Evolutionary conservation across 2,797 vertebrate species (phyloP).

Genomic region (Sebastes elongatus): DNA sequence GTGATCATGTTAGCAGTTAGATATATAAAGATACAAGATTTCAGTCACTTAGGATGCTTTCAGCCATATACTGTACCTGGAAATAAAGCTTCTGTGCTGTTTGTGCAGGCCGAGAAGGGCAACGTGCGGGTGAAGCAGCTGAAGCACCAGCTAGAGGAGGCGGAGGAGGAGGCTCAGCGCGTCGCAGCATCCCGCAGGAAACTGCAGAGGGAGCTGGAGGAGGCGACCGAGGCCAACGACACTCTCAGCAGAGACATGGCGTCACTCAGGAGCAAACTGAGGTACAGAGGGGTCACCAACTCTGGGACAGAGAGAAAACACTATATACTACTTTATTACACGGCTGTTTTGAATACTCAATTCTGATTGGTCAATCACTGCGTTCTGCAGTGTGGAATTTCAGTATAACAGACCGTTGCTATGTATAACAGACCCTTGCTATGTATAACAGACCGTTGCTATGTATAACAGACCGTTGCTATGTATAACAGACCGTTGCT

Average conservation of each 20-base stretch:
- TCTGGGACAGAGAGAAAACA: not conserved
- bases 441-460: too few species aligned
- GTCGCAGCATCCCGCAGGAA: slow-evolving; percentile 91
- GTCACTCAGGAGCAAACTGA: slow-evolving; percentile 92
- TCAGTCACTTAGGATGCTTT: fast-evolving
- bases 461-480: too few species aligned
- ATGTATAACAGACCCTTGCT: too few species aligned
- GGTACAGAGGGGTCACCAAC: slow-evolving; percentile 59
- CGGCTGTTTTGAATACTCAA: too few species aligned
- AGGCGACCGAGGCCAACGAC: slow-evolving; percentile 91
- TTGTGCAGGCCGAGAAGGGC: slow-evolving; percentile 88
- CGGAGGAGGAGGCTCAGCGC: slow-evolving; percentile 94
- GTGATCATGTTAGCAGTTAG: not conserved
- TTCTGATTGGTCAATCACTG: too few species aligned
- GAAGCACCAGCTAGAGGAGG: slow-evolving; percentile 96
- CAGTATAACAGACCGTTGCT: too few species aligned
- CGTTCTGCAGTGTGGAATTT: too few species aligned
- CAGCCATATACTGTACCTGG: too few species aligned
- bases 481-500: too few species aligned
- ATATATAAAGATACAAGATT: not conserved
- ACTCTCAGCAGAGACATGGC: slow-evolving; percentile 87
- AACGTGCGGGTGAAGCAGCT: slow-evolving; percentile 89
- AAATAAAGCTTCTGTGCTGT: not conserved
- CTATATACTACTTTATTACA: too few species aligned
- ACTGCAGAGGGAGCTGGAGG: slow-evolving; percentile 96